Evolutionary conservation across 2,113 vertebrate genomes (phyloP).

Genomic region (Brevimyrus niger): DNA sequence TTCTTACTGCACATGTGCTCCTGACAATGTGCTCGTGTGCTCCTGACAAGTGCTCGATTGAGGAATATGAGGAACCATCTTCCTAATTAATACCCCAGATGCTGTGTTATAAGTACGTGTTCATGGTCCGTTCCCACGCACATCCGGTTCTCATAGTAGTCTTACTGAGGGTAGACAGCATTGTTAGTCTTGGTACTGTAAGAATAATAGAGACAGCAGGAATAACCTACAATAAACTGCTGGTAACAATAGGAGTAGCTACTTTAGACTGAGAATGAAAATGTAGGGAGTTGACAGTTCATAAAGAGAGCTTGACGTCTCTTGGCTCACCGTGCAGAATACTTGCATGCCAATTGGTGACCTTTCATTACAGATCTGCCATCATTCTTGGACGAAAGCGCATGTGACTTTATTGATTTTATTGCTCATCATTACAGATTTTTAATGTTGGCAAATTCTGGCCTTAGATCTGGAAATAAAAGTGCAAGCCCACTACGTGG

Average conservation of each 20-base stretch:
- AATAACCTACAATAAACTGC: background rate
- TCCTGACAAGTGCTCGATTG: slow-evolving; percentile 5
- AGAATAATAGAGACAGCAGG: background rate
- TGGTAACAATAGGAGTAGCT: background rate
- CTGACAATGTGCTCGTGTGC: background rate
- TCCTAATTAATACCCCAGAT: slow-evolving; percentile 22
- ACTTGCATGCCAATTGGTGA: background rate
- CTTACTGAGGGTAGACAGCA: background rate
- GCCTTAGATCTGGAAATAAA: background rate
- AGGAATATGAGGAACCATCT: background rate
- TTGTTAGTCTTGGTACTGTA: background rate
- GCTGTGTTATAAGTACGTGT: background rate
- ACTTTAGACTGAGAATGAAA: background rate
- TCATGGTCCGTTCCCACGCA: background rate
- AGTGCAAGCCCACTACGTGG: background rate
- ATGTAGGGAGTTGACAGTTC: slow-evolving; percentile 6
- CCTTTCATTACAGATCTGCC: background rate
- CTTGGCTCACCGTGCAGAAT: background rate
- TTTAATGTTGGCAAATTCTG: background rate
- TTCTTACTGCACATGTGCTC: background rate
- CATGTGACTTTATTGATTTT: background rate
- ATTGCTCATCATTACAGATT: background rate
- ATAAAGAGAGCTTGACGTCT: background rate
- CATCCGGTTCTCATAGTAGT: background rate
- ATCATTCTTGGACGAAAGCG: background rate